Conservation (phyloP, 2,888 invertebrate species). For the Rhingia rostrata region DNA sequence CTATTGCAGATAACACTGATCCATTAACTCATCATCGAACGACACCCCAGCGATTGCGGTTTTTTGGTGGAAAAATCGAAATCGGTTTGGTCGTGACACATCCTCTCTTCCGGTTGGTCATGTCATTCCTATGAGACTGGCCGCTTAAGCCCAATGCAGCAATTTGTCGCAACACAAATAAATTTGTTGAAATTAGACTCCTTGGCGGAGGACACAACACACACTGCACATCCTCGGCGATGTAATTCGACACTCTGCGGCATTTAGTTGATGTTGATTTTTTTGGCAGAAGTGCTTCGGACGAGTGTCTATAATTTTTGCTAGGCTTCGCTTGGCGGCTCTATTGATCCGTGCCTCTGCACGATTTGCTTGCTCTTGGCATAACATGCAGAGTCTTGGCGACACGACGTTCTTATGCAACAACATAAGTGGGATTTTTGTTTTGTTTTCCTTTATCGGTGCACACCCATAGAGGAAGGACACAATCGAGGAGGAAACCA, state of each 20-base stretch:
- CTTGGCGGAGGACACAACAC: slow-evolving; percentile 24
- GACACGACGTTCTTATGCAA: slow-evolving; percentile 70
- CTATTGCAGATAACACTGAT: slow-evolving; percentile 46
- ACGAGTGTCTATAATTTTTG: slow-evolving; percentile 62
- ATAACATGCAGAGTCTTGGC: slow-evolving; percentile 50
- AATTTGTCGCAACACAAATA: slow-evolving; percentile 72
- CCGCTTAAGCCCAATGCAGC: slow-evolving; percentile 39
- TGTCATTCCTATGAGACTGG: background rate
- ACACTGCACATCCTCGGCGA: slow-evolving; percentile 36
- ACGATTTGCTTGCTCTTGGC: slow-evolving; percentile 36
- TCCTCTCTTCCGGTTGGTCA: slow-evolving; percentile 56
- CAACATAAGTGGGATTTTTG: slow-evolving; percentile 38
- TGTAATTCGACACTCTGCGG: slow-evolving; percentile 73
- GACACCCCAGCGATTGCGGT: slow-evolving; percentile 11
- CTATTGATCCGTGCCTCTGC: slow-evolving; percentile 64
- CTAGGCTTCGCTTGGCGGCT: slow-evolving; percentile 69
- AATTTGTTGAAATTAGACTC: slow-evolving; percentile 64
- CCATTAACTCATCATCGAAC: slow-evolving; percentile 65
- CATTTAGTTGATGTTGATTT: slow-evolving; percentile 67
- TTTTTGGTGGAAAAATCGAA: slow-evolving; percentile 66
- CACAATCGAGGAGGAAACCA: slow-evolving; percentile 59
- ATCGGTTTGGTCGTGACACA: slow-evolving; percentile 46
- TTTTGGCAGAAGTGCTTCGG: slow-evolving; percentile 68
- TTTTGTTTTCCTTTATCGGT: slow-evolving; percentile 5
- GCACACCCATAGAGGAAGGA: slow-evolving; percentile 12